phyloP scores from a whole-genome alignment of 92 coral and sea anemone species.

The Palythoa caribaeorum region DNA sequence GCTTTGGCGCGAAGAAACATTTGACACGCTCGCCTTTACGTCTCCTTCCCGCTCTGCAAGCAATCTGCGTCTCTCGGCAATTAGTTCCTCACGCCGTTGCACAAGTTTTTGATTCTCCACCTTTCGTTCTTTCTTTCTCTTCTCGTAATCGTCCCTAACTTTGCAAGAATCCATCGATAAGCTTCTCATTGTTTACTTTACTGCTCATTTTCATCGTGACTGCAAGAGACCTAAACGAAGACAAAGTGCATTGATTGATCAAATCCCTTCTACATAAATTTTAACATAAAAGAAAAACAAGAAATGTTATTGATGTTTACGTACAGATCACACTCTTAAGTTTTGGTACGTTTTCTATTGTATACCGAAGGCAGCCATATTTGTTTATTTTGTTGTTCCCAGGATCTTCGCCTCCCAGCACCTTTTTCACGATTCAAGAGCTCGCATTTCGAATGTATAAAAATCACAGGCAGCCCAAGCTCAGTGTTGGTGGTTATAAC shows the following conservation, averaged over 20 bases:
- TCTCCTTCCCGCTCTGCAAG: conserved; percentile 56
- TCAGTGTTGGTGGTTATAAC: no score
- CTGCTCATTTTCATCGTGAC: not conserved
- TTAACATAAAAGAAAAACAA: not conserved
- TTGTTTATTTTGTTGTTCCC: conserved; percentile 15
- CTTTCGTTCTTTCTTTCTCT: conserved; percentile 53
- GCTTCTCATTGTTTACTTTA: not conserved
- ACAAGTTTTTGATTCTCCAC: conserved; percentile 69
- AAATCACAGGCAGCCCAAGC: not conserved
- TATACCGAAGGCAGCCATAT: not conserved
- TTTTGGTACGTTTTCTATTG: not conserved
- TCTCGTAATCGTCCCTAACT: conserved; percentile 53
- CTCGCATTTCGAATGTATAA: no score
- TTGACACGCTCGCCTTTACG: not conserved
- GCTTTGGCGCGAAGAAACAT: conserved; percentile 55
- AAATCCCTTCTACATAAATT: not conserved
- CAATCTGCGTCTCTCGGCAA: conserved; percentile 71
- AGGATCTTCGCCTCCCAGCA: not conserved
- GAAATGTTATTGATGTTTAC: not conserved
- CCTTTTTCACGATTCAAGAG: not conserved
- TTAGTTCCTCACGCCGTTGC: conserved; percentile 73
- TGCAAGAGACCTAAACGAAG: not conserved
- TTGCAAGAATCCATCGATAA: not conserved
- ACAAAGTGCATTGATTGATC: not conserved
- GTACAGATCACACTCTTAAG: not conserved